Evolutionary conservation across 2,113 vertebrate genomes (phyloP), one percentile per base, ranked within the genome.

Genomic region (Synchiropus splendidus): DNA sequence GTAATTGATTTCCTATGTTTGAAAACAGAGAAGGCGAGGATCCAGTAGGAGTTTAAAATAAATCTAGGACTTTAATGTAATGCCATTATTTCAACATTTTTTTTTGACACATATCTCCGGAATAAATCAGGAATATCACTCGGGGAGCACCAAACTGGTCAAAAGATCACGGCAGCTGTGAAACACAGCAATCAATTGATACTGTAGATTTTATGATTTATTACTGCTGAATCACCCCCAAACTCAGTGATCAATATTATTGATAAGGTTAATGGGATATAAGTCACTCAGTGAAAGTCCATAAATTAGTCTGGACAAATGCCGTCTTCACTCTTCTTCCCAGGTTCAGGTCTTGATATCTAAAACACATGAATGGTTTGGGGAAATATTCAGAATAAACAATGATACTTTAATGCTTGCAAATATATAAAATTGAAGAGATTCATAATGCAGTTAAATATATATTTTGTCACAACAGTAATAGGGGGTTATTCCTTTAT

Each of bases 1-100:
- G 39, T 70, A 72, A 80, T 73, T 61, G 61, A 80, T 81, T 73
- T 75, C 40, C 52, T 54, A 42, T 59, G 70, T 72, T 60, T 52
- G 16, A 53, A 70, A 73, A 61, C 47, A 46, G 30, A 40, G 30
- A 13, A 32, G 30, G 32, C 10, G 52, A 58, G n/a, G n/a, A n/a
- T n/a, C n/a, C n/a, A n/a, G n/a, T n/a, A n/a, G n/a, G n/a, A n/a
- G n/a, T n/a, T n/a, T n/a, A n/a, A n/a, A n/a, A n/a, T n/a, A n/a
- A n/a, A 42, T 51, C 18, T 9, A 15, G 16, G 18, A 34, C 12
- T 27, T 40, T 10, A 6, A 38, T 3, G 53, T 37, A 6, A 45
- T 49, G 13, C 36, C 31, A 13, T 5, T 39, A 11, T 45, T 49
- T 41, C 31, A 10, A 39, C 31, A 18, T 14, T 39, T 12, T n/a